These are phyloP conservation scores for Euschistus heros DNA, from an alignment of 1,140 invertebrate genomes.

Conservation along the genomic window DNA sequence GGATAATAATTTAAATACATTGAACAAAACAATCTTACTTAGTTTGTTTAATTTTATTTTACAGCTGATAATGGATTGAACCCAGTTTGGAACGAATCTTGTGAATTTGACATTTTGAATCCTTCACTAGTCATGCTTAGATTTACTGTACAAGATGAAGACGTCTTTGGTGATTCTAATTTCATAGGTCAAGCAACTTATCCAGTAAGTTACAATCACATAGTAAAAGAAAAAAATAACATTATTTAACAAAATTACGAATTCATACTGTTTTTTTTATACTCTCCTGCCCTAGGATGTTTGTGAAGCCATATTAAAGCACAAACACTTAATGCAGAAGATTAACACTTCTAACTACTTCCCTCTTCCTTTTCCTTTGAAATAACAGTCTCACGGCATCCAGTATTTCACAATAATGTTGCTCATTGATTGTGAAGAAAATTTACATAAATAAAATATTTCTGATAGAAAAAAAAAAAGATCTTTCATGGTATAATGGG, in stretches of 20 bases:
- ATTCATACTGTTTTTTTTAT: conserved; percentile 11
- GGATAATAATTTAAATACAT: too few species aligned
- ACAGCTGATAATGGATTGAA: conserved; percentile 93
- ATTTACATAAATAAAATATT: too few species aligned
- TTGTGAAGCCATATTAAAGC: background rate
- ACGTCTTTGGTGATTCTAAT: conserved; percentile 95
- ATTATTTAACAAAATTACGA: conserved; percentile 9
- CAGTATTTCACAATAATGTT: too few species aligned
- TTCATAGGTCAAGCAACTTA: conserved; percentile 95
- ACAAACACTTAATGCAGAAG: background rate
- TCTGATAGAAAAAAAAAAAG: too few species aligned
- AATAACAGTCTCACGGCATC: too few species aligned
- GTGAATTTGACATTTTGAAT: conserved; percentile 79
- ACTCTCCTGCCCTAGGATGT: background rate
- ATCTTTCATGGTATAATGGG: too few species aligned
- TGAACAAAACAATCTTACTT: background rate
- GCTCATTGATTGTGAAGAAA: too few species aligned
- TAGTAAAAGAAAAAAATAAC: background rate
- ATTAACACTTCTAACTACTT: too few species aligned
- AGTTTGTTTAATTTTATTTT: conserved; percentile 30
- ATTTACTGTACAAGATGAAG: conserved; percentile 92
- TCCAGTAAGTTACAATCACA: conserved; percentile 47
- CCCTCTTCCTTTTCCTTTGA: too few species aligned
- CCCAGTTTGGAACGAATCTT: conserved; percentile 86
- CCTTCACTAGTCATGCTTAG: conserved; percentile 81